A percentile compares a stretch with the other conserved stretches of the same genome.
Evolutionary conservation across 2,888 invertebrate genomes (phyloP).

Genomic region (Pseudeuparius sepicola): DNA sequence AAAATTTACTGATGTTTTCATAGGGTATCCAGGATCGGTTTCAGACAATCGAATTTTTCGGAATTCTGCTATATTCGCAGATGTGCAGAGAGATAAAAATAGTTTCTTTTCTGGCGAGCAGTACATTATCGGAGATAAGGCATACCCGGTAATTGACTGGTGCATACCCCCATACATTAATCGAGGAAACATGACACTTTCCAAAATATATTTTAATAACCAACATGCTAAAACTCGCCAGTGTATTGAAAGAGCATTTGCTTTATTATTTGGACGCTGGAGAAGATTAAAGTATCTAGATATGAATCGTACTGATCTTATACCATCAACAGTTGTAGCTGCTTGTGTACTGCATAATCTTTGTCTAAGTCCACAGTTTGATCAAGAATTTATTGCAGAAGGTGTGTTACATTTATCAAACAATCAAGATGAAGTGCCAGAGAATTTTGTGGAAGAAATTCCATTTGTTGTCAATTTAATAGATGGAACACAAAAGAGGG

Average conservation of each 20-base stretch:
- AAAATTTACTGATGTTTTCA: no score
- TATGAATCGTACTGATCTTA: conserved; percentile 25
- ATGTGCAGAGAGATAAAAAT: no score
- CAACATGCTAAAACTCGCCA: conserved; percentile 21
- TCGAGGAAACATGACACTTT: conserved; percentile 8
- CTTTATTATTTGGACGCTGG: conserved; percentile 24
- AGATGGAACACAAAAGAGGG: no score
- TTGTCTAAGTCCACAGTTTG: no score
- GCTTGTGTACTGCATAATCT: conserved; percentile 25
- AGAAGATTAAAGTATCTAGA: conserved; percentile 24
- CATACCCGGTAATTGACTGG: conserved; percentile 22
- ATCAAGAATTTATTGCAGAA: conserved; percentile 7
- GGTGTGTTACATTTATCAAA: background rate
- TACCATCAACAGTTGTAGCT: conserved; percentile 25
- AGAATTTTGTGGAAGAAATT: no score
- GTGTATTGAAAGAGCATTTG: conserved; percentile 25
- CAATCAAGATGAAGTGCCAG: no score
- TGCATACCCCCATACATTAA: conserved; percentile 21
- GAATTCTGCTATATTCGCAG: no score
- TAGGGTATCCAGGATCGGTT: no score
- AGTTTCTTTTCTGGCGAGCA: no score
- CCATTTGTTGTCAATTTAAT: no score
- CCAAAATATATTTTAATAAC: conserved; percentile 23
- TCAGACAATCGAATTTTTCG: no score
- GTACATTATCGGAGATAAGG: conserved; percentile 26